Conservation (phyloP, 1,140 invertebrate species). For the Drosophila serrata region DNA sequence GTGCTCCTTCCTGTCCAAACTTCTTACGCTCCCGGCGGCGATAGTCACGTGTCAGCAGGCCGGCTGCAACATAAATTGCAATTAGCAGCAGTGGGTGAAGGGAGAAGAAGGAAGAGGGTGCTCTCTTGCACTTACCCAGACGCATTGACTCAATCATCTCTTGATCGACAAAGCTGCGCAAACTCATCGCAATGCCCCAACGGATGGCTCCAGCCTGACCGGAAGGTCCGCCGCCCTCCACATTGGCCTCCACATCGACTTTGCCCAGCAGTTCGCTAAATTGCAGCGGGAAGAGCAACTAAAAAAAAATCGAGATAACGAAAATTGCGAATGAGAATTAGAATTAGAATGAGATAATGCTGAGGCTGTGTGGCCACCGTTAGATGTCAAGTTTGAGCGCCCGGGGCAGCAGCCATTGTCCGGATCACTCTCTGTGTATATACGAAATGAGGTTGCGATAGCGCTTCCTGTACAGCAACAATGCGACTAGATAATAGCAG, state of each 20-base stretch:
- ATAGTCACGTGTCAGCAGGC: constrained; percentile 93
- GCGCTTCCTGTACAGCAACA: constrained; percentile 61
- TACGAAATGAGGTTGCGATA: constrained; percentile 41
- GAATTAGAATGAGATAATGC: constrained; percentile 24
- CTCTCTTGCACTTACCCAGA: constrained; percentile 88
- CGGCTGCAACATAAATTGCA: constrained; percentile 88
- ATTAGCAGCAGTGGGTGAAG: constrained; percentile 54
- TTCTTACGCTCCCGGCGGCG: constrained; percentile 96
- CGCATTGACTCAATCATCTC: constrained; percentile 94
- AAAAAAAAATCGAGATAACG: constrained; percentile 84
- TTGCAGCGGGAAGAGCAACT: constrained; percentile 94
- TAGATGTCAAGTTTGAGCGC: constrained; percentile 69
- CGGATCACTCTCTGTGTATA: constrained; percentile 29
- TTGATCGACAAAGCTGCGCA: constrained; percentile 92
- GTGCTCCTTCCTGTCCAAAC: constrained; percentile 95
- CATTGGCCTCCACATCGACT: constrained; percentile 94
- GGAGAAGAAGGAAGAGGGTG: not conserved
- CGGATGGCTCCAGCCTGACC: constrained; percentile 94
- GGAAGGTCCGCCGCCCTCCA: constrained; percentile 89
- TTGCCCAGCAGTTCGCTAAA: constrained; percentile 91
- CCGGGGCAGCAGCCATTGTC: constrained; percentile 55
- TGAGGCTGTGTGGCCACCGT: constrained; percentile 33
- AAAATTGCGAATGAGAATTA: constrained; percentile 26
- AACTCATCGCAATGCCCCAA: constrained; percentile 92
- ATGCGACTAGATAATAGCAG: constrained; percentile 50